Base-by-base conservation (phyloP, 2,888 invertebrate species). In the Drosophila gaucha region DNA sequence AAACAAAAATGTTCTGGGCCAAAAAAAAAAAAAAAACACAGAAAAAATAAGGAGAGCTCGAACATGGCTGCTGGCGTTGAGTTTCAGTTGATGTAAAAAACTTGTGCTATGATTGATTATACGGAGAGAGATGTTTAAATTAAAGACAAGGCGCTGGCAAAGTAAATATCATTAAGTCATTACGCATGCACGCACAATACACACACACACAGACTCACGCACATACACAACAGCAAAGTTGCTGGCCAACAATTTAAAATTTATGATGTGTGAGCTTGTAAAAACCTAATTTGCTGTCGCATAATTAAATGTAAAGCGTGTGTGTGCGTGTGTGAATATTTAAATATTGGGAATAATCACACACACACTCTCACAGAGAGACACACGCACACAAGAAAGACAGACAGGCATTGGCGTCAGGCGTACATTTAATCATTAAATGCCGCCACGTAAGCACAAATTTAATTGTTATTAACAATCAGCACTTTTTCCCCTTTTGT, bases 281-380 rank as follows among this genome's bases (percentile, higher is more conserved):
- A 85, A 86, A 85, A 82, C 86, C 87, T 89, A 90, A 90, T 90
- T 90, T 90, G 86, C 86, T 89, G 80, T 67, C 71, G 86, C 90
- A 90, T 89, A 90, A 90, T 90, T 86, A 86, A 88, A 83, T 89
- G 39, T 70, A 50, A 62, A 41, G 51, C 44, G 74, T 71, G 41
- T 49, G 36, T 51, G 31, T 22, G 18, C 54, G 35, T 46, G 65
- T 51, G 38, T 28, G 24, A 16, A 16, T 46, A 60, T 51, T 62
- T 59, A 59, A 59, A 59, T 62, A 62, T 46, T 68, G 43, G 20
- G 18, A 28, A 43, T 70, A 70, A 71, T 55, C 58, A 68, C 55
- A 80, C 67, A 9, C 30, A 39, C 62, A 49, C 65, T 56, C 54
- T 57, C 74, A 57, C 16, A 47, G 24, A 46, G 20, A 51, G 44